Percentiles rank a stretch among this genome's conserved stretches.
These are phyloP conservation scores for Stenotaenia linearis DNA, from an alignment of 2,888 invertebrate species.

Conservation along the genomic window DNA sequence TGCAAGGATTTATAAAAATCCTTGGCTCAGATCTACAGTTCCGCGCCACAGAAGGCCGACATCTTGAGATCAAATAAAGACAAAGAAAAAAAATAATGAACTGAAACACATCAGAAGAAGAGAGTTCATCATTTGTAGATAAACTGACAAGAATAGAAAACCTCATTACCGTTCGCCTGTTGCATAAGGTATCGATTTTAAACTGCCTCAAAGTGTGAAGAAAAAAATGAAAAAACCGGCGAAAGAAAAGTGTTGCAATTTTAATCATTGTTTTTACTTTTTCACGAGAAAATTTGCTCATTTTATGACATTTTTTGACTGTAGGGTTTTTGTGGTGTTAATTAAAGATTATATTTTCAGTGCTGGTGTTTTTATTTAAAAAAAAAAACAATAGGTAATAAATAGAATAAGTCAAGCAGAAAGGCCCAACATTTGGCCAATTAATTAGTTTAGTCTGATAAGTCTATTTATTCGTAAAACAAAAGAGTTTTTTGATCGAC, in stretches of 20 bases:
- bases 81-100: background rate
- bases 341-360: background rate
- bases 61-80: background rate
- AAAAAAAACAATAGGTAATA: too few species aligned
- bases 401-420: background rate
- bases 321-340: background rate
- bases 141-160: slow-evolving; percentile 15
- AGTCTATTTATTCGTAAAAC: too few species aligned
- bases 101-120: background rate
- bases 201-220: background rate
- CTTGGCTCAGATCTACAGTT: slow-evolving; percentile 19
- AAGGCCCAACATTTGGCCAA: background rate
- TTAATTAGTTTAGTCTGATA: background rate
- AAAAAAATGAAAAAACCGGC: background rate
- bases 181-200: background rate
- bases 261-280: background rate
- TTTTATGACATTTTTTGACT: background rate
- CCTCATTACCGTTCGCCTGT: slow-evolving; percentile 1
- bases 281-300: background rate
- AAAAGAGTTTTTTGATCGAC: background rate
- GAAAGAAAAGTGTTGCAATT: background rate
- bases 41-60: background rate
- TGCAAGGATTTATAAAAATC: slow-evolving; percentile 7
- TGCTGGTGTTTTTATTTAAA: background rate
- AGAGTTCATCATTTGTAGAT: slow-evolving; percentile 14